Evolutionary conservation across 2,888 invertebrate species (phyloP), one percentile per base, ranked within the genome.

Genomic region (Tolmerus cingulatus): DNA sequence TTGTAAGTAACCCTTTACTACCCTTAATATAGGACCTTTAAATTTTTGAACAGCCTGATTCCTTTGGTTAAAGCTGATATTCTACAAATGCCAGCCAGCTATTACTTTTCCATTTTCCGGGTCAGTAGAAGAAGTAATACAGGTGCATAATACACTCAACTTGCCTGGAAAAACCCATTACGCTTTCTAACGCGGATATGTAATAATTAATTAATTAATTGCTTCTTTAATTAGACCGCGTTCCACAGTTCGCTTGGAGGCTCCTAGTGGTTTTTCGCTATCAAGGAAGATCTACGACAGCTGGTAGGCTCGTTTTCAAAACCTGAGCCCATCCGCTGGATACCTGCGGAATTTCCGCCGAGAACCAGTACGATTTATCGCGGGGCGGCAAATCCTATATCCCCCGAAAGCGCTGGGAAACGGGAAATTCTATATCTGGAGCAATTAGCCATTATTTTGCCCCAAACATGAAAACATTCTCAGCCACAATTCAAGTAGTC

Each of bases 401-500:
- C 27, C 8, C 9, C 27, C 12, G 23, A 66, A 66, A 66, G 23
- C 9, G 66, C 43, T 19, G 14, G 43, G 7, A 78, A 78, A 40
- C 78, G 23, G 78, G 78, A 78, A 78, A 78, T 43, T 78, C 43
- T 43, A 66, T 43, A 66, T 78, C 37, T 43, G 37, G 43, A 78
- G 78, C 78, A 51, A 81, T 81, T 81, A 81, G 27, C 30, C 81
- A 81, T 81, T 81, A 30, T 81, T 27, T 81, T 81, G 8, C 66
- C 46, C 76, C 5, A 23, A 78, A 55, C 40, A 84, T 51, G 66
- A 81, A 55, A 30, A 57, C 82, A 51, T 78, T 66, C 57, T 40
- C 78, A 86, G 55, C 40, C 86, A 86, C 86, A 79, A 79, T 86
- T 86, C 86, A 86, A 86, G 86, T 86, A 86, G 86, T 86, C 86